Evolutionary conservation across 2,797 vertebrate species (phyloP), one percentile per base, ranked within the genome.

Genomic region (Petrocephalus sullivani): DNA sequence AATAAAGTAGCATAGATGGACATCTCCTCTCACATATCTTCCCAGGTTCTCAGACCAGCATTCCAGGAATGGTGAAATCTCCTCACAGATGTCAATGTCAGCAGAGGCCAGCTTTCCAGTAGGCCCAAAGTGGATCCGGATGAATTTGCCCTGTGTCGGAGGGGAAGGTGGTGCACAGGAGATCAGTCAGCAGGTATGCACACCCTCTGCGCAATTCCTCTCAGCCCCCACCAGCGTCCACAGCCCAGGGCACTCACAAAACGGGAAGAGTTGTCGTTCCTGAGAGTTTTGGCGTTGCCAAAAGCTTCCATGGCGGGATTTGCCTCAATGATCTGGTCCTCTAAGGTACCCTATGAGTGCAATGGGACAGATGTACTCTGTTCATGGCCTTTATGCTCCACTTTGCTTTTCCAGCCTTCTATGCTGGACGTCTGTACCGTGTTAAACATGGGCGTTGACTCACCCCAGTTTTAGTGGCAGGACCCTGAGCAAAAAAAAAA

Each of bases 271-370:
- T 99, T 99, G 93, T 99, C 97, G 0, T 99, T 99, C 91, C 98
- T 96, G 81, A 98, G 90, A 0, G 98, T 98, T 95, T 99, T 99
- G 93, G 98, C 97, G 0, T 98, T 99, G 87, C 97, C 97, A 92
- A 98, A 99, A 41, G 98, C 96, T 91, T 98, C 98, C 97, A 98
- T 98, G 91, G 97, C 98, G 0, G 98, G 98, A 92, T 99, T 99
- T 0, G 98, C 98, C 94, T 99, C 97, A 1, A 99, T 98, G 92
- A 99, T 97, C 93, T 98, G 98, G 94, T 99, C 98, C 93, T 99
- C 98, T 0, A 99, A 95, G 85, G 97, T 98, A 54, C 97, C 97
- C 97, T 99, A 85, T 1, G 33, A 82, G 12, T 37, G 85, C 19
- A 23, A 33, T 57, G 33, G 23, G 28, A 28, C 21, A 51, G 12